These are phyloP conservation scores for Neoscelio sp. DNA, from an alignment of 2,888 invertebrate genomes.

Conservation along the genomic window DNA sequence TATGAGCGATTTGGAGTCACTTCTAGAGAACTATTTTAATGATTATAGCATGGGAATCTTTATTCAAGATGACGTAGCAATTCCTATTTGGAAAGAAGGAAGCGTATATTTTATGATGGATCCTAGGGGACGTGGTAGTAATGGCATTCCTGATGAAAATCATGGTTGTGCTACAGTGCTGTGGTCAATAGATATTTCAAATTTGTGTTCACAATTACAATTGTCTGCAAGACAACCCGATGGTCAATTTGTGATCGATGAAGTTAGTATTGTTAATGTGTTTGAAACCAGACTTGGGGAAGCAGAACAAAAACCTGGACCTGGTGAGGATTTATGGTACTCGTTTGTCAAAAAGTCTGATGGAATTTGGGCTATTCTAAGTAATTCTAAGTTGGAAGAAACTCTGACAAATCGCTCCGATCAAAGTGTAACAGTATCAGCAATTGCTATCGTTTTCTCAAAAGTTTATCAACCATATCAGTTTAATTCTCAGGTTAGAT, in stretches of 20 bases:
- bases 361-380: constrained; percentile 76
- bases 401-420: constrained; percentile 71
- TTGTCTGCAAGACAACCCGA: constrained; percentile 47
- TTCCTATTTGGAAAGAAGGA: constrained; percentile 79
- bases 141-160: constrained; percentile 71
- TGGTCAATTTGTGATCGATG: constrained; percentile 73
- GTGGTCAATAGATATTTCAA: constrained; percentile 74
- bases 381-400: constrained; percentile 68
- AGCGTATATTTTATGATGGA: constrained; percentile 78
- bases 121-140: constrained; percentile 74
- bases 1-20: constrained; percentile 79
- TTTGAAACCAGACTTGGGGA: constrained; percentile 75
- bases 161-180: constrained; percentile 75
- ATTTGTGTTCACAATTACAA: constrained; percentile 69
- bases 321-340: constrained; percentile 75
- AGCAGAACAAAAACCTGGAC: constrained; percentile 69
- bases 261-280: constrained; percentile 72
- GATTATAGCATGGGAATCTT: constrained; percentile 85
- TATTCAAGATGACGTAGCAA: constrained; percentile 78
- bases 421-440: constrained; percentile 75
- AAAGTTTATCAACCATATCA: constrained; percentile 76
- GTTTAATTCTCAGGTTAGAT: constrained; percentile 70
- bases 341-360: constrained; percentile 73
- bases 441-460: constrained; percentile 77
- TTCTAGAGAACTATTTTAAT: constrained; percentile 85